Conservation (phyloP, 1,140 invertebrate species). For the Plectrocnemia conspersa region DNA sequence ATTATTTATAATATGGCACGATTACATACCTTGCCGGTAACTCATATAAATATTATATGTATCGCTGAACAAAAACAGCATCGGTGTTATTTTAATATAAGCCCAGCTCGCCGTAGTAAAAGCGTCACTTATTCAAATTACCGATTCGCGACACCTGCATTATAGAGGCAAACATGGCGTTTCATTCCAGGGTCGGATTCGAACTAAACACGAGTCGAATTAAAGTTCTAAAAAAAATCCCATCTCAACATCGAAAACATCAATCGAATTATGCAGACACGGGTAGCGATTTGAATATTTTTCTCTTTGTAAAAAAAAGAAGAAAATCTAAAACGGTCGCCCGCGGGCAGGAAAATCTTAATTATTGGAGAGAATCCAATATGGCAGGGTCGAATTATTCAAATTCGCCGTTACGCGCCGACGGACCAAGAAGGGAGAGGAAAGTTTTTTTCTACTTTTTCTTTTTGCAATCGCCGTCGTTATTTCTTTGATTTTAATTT, state of each 20-base stretch:
- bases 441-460: too few relatives aligned
- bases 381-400: slow-evolving; percentile 31
- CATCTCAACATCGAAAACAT: slow-evolving; percentile 23
- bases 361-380: slow-evolving; percentile 35
- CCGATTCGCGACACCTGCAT: slow-evolving; percentile 21
- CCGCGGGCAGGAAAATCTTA: slow-evolving; percentile 28
- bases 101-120: too few relatives aligned
- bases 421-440: slow-evolving; percentile 2
- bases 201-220: slow-evolving; percentile 16
- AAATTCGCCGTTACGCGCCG: slow-evolving; percentile 29
- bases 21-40: too few relatives aligned
- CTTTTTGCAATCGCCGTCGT: slow-evolving; percentile 27
- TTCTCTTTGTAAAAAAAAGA: slow-evolving; percentile 5
- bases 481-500: slow-evolving; percentile 36
- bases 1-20: too few relatives aligned
- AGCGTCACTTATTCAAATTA: slow-evolving; percentile 22
- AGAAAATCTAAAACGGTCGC: slow-evolving; percentile 20
- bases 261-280: slow-evolving; percentile 36
- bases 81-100: too few relatives aligned
- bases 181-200: slow-evolving; percentile 19
- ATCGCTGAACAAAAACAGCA: too few relatives aligned
- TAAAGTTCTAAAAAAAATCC: slow-evolving; percentile 24
- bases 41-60: too few relatives aligned
- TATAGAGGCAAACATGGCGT: slow-evolving; percentile 13
- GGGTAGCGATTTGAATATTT: slow-evolving; percentile 35